Base-by-base conservation (phyloP, 2,888 invertebrate genomes). In the Aelia acuminata region DNA sequence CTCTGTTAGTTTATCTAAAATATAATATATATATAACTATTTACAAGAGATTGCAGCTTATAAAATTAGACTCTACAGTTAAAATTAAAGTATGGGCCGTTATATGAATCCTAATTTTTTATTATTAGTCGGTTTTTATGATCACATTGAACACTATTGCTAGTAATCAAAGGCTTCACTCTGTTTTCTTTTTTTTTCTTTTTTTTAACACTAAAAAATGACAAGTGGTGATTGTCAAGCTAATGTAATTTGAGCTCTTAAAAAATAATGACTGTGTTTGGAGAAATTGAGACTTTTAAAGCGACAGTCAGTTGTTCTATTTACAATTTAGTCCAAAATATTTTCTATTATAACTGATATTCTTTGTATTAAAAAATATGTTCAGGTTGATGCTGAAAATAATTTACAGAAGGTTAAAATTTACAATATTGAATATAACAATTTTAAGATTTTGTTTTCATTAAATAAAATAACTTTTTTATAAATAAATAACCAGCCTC, bases 1-100 rank as follows among this genome's bases (percentile, higher is more conserved):
- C 87, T 87, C 87, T 87, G 87, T 87, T 87, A 87, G 50, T 87
- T 84, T 53, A 87, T 75, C 84, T 80, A 87, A 87, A 87, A 87
- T 87, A 80, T 85, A 85, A 35, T 85, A 50, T 50, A 87, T 75
- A 87, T 87, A 84, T 87, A 87, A 49, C 80, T 50, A 87, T 39
- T 87, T 80, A 85, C 85, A 50, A 20, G 22, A 50, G 31, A 35
- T 50, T 26, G 39, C 31, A 26, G 85, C 85, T 85, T 53, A 87
- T 50, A 84, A 87, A 84, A 87, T 87, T 49, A 75, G 53, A 35
- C n/a, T 57, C 87, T 50, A 50, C 35, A 31, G 47, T 50, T 87
- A 80, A 48, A 80, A 47, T 84, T 87, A 48, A 87, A 87, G 49
- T 84, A 84, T 80, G 87, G 87, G 87, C 87, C 53, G 22, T 84